Conservation (phyloP, 2,888 invertebrate species). For the Synanthedon andrenaeformis region DNA sequence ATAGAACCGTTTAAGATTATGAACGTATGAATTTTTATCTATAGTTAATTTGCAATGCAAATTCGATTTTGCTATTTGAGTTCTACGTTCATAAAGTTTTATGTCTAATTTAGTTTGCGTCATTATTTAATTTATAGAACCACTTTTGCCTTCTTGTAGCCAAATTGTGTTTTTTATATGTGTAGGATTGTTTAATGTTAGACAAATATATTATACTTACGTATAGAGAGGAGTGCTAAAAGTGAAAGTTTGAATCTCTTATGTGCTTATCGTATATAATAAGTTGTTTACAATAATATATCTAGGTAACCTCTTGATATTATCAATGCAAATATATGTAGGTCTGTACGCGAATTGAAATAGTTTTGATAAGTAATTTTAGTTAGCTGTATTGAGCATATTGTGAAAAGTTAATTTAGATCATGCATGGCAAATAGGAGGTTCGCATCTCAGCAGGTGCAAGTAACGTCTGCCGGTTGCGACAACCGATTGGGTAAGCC, state of each 20-base stretch:
- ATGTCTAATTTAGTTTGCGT: slow-evolving; percentile 7
- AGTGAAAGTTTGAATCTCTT: slow-evolving; percentile 29
- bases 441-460: slow-evolving; percentile 61
- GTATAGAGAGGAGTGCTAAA: slow-evolving; percentile 26
- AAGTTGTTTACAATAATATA: background rate
- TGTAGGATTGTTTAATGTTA: slow-evolving; percentile 3
- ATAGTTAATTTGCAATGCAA: background rate
- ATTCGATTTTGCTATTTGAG: slow-evolving; percentile 11
- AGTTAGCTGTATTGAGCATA: too few species aligned
- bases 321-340: too few species aligned
- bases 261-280: background rate
- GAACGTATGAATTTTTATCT: too few species aligned
- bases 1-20: too few species aligned
- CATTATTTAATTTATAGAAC: slow-evolving; percentile 20
- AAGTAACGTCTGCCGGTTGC: slow-evolving; percentile 50
- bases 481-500: slow-evolving; percentile 60
- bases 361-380: too few species aligned
- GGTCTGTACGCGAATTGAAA: too few species aligned
- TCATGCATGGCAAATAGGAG: slow-evolving; percentile 38
- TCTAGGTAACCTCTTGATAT: too few species aligned
- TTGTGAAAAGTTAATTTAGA: slow-evolving; percentile 11
- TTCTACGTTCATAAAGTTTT: slow-evolving; percentile 13
- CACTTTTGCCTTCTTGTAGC: slow-evolving; percentile 28
- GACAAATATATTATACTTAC: slow-evolving; percentile 12
- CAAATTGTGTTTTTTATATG: background rate